Conservation (phyloP, 2,888 invertebrate genomes). For the Mamestra brassicae region DNA sequence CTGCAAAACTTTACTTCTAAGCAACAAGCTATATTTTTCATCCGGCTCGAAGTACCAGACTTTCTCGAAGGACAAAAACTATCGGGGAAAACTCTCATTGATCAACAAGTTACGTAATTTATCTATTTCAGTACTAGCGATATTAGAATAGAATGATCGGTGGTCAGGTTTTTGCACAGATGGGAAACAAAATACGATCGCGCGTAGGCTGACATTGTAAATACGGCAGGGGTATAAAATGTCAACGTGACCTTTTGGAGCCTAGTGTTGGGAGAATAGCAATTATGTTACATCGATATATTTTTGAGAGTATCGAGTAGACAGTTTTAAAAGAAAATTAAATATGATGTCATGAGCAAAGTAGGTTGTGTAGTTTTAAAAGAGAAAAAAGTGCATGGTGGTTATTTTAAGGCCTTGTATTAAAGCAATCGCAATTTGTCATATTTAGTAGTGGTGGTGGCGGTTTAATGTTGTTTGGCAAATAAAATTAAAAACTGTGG, state of each 20-base stretch:
- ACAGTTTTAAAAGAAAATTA: not conserved
- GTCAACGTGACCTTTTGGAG: constrained; percentile 51
- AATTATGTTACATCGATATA: constrained; percentile 8
- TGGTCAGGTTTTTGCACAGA: not conserved
- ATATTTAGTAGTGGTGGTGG: no score
- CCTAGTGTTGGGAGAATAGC: constrained; percentile 13
- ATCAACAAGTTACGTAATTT: constrained; percentile 11
- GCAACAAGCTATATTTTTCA: not conserved
- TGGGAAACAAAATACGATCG: constrained; percentile 36
- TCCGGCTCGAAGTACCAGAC: not conserved
- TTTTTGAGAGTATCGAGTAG: not conserved
- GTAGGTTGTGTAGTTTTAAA: no score
- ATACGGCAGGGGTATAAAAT: constrained; percentile 42
- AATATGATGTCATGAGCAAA: no score
- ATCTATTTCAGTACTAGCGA: not conserved
- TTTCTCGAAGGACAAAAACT: not conserved
- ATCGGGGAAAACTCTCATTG: not conserved
- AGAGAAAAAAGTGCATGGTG: no score
- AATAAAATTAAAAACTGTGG: no score
- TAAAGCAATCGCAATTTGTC: no score
- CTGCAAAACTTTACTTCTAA: not conserved
- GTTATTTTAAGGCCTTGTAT: no score
- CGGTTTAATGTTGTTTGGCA: no score
- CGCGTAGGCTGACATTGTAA: constrained; percentile 34
- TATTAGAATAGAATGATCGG: not conserved